phyloP scores from a whole-genome alignment of 1,140 invertebrate genomes.

The Delia radicum region DNA sequence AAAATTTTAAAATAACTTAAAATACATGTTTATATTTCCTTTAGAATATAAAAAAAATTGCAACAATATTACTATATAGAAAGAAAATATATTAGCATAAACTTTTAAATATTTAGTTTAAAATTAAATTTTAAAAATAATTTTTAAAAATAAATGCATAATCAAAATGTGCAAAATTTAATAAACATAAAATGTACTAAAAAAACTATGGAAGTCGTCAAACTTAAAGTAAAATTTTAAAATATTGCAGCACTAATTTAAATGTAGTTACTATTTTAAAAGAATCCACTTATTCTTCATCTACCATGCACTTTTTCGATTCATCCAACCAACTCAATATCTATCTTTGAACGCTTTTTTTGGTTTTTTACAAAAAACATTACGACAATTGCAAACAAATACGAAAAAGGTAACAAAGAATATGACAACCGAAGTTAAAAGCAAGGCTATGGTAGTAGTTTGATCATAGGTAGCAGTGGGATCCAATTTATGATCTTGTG shows the following conservation, averaged over 20 bases:
- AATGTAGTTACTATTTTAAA: constrained; percentile 3
- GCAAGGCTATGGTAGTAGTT: constrained; percentile 60
- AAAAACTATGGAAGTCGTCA: constrained; percentile 31
- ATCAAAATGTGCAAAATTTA: constrained; percentile 27
- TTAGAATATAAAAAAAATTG: not conserved
- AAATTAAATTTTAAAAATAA: constrained; percentile 9
- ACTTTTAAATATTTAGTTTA: not conserved
- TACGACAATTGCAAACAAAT: constrained; percentile 64
- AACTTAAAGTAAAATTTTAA: not conserved
- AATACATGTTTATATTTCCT: not conserved
- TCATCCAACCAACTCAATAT: not conserved
- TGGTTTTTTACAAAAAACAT: constrained; percentile 44
- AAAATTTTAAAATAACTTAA: not conserved
- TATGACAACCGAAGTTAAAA: constrained; percentile 62
- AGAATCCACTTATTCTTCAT: not conserved
- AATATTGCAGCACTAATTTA: constrained; percentile 15
- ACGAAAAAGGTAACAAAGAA: constrained; percentile 61
- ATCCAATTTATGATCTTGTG: constrained; percentile 56
- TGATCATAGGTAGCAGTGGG: constrained; percentile 57
- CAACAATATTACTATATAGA: not conserved
- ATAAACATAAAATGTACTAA: not conserved
- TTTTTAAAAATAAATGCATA: constrained; percentile 27
- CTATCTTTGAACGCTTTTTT: constrained; percentile 30
- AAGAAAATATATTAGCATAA: not conserved
- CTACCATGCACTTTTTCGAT: not conserved